These are phyloP conservation scores for Solenopsis fugax DNA, from an alignment of 1,140 invertebrate species.

Conservation along the genomic window DNA sequence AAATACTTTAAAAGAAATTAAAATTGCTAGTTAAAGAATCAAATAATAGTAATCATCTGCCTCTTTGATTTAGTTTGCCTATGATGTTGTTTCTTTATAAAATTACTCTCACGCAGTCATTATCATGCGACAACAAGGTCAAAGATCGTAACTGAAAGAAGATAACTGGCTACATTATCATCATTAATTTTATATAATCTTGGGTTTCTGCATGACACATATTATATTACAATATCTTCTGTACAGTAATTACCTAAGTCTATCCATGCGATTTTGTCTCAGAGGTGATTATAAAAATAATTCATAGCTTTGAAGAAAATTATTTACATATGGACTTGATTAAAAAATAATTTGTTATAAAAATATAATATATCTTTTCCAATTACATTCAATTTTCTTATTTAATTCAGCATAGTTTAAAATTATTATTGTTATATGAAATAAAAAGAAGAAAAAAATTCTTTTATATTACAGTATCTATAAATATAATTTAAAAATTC, in stretches of 20 bases:
- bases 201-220: neutral
- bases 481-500: neutral
- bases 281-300: neutral
- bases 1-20: neutral
- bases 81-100: neutral
- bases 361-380: neutral
- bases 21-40: neutral
- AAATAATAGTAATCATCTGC: neutral
- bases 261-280: neutral
- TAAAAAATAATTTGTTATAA: neutral
- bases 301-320: neutral
- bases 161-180: slow-evolving; percentile 35
- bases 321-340: neutral
- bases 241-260: neutral
- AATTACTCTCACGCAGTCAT: neutral
- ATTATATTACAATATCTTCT: neutral
- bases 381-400: neutral
- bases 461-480: neutral
- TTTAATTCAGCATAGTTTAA: neutral
- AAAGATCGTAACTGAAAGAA: slow-evolving; percentile 28
- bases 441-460: neutral
- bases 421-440: neutral
- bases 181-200: slow-evolving; percentile 29
- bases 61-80: neutral
- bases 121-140: slow-evolving; percentile 53